A percentile compares a stretch with the other conserved stretches of the same genome.
Evolutionary conservation across 1,140 invertebrate genomes (phyloP).

Genomic region (Spodoptera frugiperda): DNA sequence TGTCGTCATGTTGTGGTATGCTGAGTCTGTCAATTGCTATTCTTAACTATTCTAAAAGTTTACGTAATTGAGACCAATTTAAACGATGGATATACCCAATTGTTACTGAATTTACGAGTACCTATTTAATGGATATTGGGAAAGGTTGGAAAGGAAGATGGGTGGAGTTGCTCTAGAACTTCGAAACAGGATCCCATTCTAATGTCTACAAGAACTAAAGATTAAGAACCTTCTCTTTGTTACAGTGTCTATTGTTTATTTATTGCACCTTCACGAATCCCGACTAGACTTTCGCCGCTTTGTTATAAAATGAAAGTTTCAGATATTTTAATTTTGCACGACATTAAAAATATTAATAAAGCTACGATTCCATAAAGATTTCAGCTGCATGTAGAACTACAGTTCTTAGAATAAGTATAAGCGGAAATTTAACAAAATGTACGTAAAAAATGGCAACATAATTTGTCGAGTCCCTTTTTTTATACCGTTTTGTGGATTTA

Average conservation of each 20-base stretch:
- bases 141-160: neutral
- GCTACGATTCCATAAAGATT: neutral
- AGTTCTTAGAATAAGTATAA: neutral
- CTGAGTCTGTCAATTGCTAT: neutral
- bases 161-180: no score
- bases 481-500: neutral
- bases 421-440: no score
- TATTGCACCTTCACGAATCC: neutral
- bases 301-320: neutral
- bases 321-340: no score
- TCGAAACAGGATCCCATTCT: no score
- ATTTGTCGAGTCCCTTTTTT: neutral
- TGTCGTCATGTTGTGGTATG: constrained; percentile 13
- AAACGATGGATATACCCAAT: constrained; percentile 13
- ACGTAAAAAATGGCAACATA: neutral
- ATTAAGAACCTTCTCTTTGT: no score
- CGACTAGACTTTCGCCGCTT: neutral
- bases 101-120: neutral
- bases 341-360: no score
- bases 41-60: neutral
- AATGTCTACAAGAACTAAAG: no score
- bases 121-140: neutral
- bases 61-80: constrained; percentile 28
- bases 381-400: neutral
- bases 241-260: no score